Evolutionary conservation across 2,113 vertebrate genomes (phyloP), one percentile per base, ranked within the genome.

Genomic region (Urocolius indicus): DNA sequence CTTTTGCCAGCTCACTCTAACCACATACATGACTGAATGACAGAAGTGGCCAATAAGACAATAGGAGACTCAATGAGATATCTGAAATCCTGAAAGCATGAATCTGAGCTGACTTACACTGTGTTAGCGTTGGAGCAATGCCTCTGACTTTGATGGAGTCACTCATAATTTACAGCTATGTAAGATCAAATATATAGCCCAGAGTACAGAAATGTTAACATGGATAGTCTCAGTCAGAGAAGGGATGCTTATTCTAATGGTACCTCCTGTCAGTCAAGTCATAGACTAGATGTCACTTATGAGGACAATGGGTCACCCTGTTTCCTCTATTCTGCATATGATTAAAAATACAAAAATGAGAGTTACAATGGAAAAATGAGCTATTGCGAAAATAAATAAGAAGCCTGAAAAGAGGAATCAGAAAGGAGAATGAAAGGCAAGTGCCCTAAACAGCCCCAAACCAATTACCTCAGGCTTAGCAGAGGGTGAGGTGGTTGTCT

Each of bases 91-190:
- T 55, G 63, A 10, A 19, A 94, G 72, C 82, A 3, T 57, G 5
- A 12, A 55, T 86, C 41, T 19, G 52, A 74, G 82, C 90, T 84
- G 94, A 86, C 83, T 82, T 88, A 57, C 77, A 45, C 92, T 9
- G 1, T 38, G 85, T n/a, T 87, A 89, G 87, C 89, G 23, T 84
- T 46, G 89, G 74, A 34, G 77, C 24, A 81, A 72, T 62, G 92
- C 79, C 82, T 81, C 82, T 67, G 93, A 81, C 95, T 96, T 90
- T 95, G 95, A 94, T 81, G 95, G 90, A 97, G 83, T 72, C 90
- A 46, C 82, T 96, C 93, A 57, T 81, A 36, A 96, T 95, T 96
- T 94, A 96, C 92, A 95, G 93, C 95, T 89, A 63, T 54, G 94
- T 57, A 90, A 95, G 94, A 90, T 86, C 87, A 93, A 67, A 71